These are phyloP conservation scores for Drosophila ezoana DNA, from an alignment of 2,888 invertebrate species.

Conservation along the genomic window DNA sequence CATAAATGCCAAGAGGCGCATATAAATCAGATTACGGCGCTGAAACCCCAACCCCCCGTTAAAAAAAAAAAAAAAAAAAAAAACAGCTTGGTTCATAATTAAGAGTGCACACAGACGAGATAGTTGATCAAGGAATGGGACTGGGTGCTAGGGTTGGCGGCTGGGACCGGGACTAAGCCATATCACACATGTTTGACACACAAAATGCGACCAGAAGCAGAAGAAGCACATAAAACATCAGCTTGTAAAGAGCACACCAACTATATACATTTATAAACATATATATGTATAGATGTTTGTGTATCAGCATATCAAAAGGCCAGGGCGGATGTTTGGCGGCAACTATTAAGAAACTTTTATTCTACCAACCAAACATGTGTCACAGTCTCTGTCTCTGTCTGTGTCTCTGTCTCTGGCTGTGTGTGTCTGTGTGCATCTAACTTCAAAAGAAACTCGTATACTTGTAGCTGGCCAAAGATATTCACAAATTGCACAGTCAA, in stretches of 20 bases:
- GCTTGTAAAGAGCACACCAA: slow-evolving; percentile 1
- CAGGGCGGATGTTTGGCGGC: slow-evolving; percentile 34
- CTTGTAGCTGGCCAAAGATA: slow-evolving; percentile 44
- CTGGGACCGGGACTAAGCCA: not conserved
- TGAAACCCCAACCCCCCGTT: slow-evolving; percentile 1
- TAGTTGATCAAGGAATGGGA: slow-evolving; percentile 25
- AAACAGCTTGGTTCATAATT: slow-evolving; percentile 52
- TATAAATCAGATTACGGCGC: slow-evolving; percentile 68
- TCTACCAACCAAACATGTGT: slow-evolving; percentile 28
- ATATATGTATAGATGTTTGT: slow-evolving; percentile 1
- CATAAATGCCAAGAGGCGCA: slow-evolving; percentile 67
- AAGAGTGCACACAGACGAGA: slow-evolving; percentile 47
- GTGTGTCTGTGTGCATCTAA: slow-evolving; percentile 22
- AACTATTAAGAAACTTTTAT: slow-evolving; percentile 41
- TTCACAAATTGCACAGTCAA: slow-evolving; percentile 46
- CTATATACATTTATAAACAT: not conserved
- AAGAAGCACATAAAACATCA: slow-evolving; percentile 5
- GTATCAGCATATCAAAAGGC: slow-evolving; percentile 36
- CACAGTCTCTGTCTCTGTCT: not conserved
- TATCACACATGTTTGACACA: slow-evolving; percentile 55
- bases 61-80: slow-evolving; percentile 7
- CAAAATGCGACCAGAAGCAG: slow-evolving; percentile 9
- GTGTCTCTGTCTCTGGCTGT: not conserved
- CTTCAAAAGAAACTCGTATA: slow-evolving; percentile 55
- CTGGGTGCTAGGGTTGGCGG: not conserved